Conservation (phyloP, 2,797 vertebrate genomes). For the Schizothorax lantsangensis region DNA sequence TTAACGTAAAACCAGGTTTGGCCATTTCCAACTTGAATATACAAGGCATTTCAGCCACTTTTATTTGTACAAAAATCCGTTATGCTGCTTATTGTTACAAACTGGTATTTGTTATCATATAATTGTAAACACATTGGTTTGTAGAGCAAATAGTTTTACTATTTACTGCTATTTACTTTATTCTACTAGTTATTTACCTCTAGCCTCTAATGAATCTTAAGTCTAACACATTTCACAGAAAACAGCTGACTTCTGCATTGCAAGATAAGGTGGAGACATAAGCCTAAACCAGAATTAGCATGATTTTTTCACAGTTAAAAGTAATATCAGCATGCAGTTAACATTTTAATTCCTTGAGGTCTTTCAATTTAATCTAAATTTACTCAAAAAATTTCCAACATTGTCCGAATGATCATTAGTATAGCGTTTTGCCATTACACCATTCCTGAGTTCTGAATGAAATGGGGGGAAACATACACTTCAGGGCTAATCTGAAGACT, state of each 20-base stretch:
- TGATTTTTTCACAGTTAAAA: not conserved
- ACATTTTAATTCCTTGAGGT: not conserved
- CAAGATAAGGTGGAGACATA: not conserved
- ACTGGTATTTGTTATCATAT: no score
- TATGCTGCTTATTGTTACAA: no score
- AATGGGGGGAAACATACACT: not conserved
- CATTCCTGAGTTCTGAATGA: not conserved
- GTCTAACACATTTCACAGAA: not conserved
- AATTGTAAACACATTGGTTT: not conserved
- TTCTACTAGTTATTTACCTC: not conserved
- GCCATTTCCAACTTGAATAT: no score
- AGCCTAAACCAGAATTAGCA: not conserved
- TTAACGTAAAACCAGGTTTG: no score
- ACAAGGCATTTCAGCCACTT: no score
- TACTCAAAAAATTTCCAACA: not conserved
- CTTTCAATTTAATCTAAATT: not conserved
- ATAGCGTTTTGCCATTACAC: not conserved
- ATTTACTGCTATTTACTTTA: not conserved
- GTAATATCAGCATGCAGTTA: not conserved
- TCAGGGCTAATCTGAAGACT: constrained; percentile 16
- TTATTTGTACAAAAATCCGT: no score
- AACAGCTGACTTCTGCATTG: not conserved
- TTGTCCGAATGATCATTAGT: not conserved
- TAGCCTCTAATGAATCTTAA: no score
- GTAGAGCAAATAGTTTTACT: not conserved